Evolutionary conservation across 2,888 invertebrate genomes (phyloP).

Genomic region (Plebejus anna): DNA sequence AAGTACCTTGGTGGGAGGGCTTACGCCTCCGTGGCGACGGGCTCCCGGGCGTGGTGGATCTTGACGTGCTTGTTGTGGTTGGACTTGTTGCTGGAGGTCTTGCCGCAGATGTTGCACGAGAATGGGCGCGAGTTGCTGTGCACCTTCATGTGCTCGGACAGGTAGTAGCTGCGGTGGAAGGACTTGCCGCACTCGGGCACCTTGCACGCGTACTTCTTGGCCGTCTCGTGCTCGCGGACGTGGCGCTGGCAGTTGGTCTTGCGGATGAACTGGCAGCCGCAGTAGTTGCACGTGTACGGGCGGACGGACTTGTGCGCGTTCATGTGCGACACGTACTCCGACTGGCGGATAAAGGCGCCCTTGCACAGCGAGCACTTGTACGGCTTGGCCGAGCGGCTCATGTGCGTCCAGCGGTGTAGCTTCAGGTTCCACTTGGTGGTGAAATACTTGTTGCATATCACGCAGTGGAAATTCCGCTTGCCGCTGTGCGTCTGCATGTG

Average conservation of each 20-base stretch:
- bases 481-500: slow-evolving; percentile 90
- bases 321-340: slow-evolving; percentile 91
- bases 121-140: slow-evolving; percentile 91
- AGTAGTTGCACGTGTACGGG: slow-evolving; percentile 93
- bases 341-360: slow-evolving; percentile 89
- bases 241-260: slow-evolving; percentile 94
- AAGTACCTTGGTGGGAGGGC: neutral
- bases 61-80: slow-evolving; percentile 95
- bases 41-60: slow-evolving; percentile 93
- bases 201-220: slow-evolving; percentile 87
- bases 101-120: slow-evolving; percentile 92
- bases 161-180: slow-evolving; percentile 92
- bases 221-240: slow-evolving; percentile 89
- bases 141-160: slow-evolving; percentile 92
- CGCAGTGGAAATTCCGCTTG: slow-evolving; percentile 87
- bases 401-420: slow-evolving; percentile 93
- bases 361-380: slow-evolving; percentile 91
- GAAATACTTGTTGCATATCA: slow-evolving; percentile 91
- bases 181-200: slow-evolving; percentile 88
- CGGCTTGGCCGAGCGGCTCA: slow-evolving; percentile 89
- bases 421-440: slow-evolving; percentile 95
- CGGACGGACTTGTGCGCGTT: slow-evolving; percentile 91
- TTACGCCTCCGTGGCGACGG: slow-evolving; percentile 90
- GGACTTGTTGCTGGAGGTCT: slow-evolving; percentile 92
- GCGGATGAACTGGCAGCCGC: slow-evolving; percentile 92